Evolutionary conservation across 1,140 invertebrate species (phyloP).

Genomic region (Ceratosolen fusciceps): DNA sequence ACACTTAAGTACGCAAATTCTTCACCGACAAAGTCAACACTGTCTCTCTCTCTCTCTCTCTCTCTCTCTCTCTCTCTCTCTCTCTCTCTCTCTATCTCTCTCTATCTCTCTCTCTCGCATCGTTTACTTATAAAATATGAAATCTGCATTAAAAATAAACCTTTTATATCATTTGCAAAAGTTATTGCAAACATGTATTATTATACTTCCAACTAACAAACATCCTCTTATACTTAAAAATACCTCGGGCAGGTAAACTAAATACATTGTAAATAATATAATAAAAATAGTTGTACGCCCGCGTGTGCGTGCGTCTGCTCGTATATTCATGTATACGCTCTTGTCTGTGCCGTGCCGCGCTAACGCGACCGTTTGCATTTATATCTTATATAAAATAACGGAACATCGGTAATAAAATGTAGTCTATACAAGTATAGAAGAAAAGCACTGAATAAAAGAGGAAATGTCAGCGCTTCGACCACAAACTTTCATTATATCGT

Average conservation of each 20-base stretch:
- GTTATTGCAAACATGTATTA: constrained; percentile 13
- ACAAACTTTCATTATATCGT: constrained; percentile 43
- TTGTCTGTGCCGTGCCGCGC: too few species aligned
- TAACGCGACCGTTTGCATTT: background rate
- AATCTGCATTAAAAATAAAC: constrained; percentile 37
- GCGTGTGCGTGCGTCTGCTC: background rate
- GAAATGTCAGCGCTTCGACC: constrained; percentile 42
- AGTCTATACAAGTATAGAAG: constrained; percentile 27
- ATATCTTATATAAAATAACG: constrained; percentile 44
- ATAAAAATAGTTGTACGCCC: constrained; percentile 29
- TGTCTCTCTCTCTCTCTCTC: background rate
- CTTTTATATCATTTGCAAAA: constrained; percentile 23
- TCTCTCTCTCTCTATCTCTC: too few species aligned
- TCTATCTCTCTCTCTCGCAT: too few species aligned
- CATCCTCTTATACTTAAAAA: constrained; percentile 36
- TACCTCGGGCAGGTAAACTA: constrained; percentile 22
- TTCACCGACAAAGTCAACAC: constrained; percentile 13
- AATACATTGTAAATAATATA: constrained; percentile 44
- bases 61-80: background rate
- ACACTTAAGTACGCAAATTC: constrained; percentile 43
- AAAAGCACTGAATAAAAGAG: constrained; percentile 44
- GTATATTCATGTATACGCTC: background rate
- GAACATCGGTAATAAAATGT: constrained; percentile 43
- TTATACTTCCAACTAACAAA: constrained; percentile 28
- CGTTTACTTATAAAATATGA: constrained; percentile 31